Percentiles rank a stretch among this genome's conserved stretches.
phyloP scores from a whole-genome alignment of 2,888 invertebrate genomes.

The Brachylomia viminalis region DNA sequence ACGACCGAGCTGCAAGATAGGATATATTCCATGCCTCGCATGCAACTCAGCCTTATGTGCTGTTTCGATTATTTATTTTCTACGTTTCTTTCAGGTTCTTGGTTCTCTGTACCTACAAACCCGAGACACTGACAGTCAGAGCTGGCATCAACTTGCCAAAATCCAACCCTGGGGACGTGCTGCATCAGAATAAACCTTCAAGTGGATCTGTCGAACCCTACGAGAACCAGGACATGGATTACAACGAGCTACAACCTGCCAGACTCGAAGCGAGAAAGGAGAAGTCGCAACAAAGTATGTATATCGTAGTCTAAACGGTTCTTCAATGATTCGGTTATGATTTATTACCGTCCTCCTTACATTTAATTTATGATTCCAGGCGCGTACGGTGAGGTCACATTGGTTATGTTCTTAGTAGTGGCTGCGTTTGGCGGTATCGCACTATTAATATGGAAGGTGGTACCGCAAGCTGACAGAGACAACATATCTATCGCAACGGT shows the following conservation, averaged over 20 bases:
- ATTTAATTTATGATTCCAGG: conserved; percentile 77
- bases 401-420: conserved; percentile 91
- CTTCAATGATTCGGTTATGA: conserved; percentile 35
- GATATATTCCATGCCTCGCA: neutral
- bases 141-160: conserved; percentile 94
- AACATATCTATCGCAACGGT: conserved; percentile 86
- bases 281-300: conserved; percentile 82
- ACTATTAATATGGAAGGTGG: conserved; percentile 90
- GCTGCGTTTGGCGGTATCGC: conserved; percentile 90
- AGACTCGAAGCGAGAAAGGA: conserved; percentile 86
- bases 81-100: conserved; percentile 91
- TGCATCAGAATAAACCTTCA: conserved; percentile 83
- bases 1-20: neutral
- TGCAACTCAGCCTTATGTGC: too few relatives aligned
- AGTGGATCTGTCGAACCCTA: conserved; percentile 86
- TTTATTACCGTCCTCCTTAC: conserved; percentile 39
- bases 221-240: conserved; percentile 82
- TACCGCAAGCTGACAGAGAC: conserved; percentile 89
- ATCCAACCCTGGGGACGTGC: conserved; percentile 88
- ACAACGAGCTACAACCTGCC: conserved; percentile 87
- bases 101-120: conserved; percentile 95
- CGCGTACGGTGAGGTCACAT: conserved; percentile 85
- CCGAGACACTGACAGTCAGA: conserved; percentile 95
- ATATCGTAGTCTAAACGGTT: conserved; percentile 42
- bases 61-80: neutral